Percentiles rank a stretch among this genome's conserved stretches.
phyloP scores from a whole-genome alignment of 2,888 invertebrate genomes.

The Calliopum simillimum region DNA sequence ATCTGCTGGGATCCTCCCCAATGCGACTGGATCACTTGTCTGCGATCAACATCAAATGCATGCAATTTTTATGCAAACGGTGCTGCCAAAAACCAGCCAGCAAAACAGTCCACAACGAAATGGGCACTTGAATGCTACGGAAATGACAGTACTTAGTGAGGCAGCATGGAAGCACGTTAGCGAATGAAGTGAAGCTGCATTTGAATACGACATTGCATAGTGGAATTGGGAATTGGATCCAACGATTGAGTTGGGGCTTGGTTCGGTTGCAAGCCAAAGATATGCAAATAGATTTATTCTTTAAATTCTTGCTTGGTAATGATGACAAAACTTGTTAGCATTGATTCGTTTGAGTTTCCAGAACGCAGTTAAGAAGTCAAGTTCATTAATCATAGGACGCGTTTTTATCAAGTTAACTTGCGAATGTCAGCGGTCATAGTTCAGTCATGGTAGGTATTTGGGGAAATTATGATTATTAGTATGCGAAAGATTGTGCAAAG shows the following conservation, averaged over 20 bases:
- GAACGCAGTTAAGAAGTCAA: conserved; percentile 11
- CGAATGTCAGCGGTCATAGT: no score
- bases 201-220: background rate
- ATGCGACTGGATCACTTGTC: no score
- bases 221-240: conserved; percentile 7
- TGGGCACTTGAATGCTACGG: conserved; percentile 26
- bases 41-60: background rate
- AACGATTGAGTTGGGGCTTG: conserved; percentile 13
- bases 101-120: conserved; percentile 2
- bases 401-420: background rate
- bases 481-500: no score
- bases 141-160: conserved; percentile 30
- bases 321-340: conserved; percentile 26
- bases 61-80: no score
- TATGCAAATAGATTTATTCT: conserved; percentile 3
- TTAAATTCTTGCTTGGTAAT: conserved; percentile 4
- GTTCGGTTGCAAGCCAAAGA: background rate
- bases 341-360: conserved; percentile 15
- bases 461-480: no score
- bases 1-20: background rate
- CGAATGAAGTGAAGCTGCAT: conserved; percentile 10
- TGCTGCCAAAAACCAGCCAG: background rate
- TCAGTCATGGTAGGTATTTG: no score
- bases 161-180: background rate
- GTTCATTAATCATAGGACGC: conserved; percentile 25